Evolutionary conservation across 2,888 invertebrate genomes (phyloP), one percentile per base, ranked within the genome.

Genomic region (Eulithis testata): DNA sequence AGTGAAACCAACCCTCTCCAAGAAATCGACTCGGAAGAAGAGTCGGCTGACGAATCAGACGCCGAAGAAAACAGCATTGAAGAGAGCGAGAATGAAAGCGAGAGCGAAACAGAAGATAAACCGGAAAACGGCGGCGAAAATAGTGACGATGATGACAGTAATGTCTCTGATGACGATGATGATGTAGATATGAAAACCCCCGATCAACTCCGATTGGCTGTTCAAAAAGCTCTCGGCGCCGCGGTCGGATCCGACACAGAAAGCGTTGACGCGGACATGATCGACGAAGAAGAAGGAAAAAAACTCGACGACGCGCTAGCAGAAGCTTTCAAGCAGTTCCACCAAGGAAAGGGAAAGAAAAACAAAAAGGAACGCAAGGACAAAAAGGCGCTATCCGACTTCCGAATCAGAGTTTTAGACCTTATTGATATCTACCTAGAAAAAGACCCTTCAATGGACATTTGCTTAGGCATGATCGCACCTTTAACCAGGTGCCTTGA

Each of bases 231-330:
- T 0, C 87, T 97, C 7, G 96, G 95, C 1, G 91, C 91, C 44
- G 94, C 94, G 31, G 94, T 84, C 55, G 94, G 94, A 74, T 94
- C 94, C 3, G 96, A 96, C 65, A 91, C 94, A 52, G 96, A 95
- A 75, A 96, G 96, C 69, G 87, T 97, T 40, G 96, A 97, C 80
- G 94, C 96, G 2, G 96, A 96, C 78, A 94, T 96, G 76, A 94
- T 97, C 76, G 94, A 95, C 71, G 97, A 97, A 76, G 95, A 95
- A 68, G 96, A 97, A 82, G 97, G 97, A 11, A 95, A 94, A 66
- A 94, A 94, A 78, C 84, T 96, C 0, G 96, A 97, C 76, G 94
- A 95, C 70, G 96, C 96, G 0, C 86, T 97, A 64, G 95, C 96
- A 0, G 95, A 95, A 61, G 97, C 96, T 0, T 97, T 97, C 80